Conservation (phyloP, 2,113 vertebrate species). For the Emydocephalus ijimae region DNA sequence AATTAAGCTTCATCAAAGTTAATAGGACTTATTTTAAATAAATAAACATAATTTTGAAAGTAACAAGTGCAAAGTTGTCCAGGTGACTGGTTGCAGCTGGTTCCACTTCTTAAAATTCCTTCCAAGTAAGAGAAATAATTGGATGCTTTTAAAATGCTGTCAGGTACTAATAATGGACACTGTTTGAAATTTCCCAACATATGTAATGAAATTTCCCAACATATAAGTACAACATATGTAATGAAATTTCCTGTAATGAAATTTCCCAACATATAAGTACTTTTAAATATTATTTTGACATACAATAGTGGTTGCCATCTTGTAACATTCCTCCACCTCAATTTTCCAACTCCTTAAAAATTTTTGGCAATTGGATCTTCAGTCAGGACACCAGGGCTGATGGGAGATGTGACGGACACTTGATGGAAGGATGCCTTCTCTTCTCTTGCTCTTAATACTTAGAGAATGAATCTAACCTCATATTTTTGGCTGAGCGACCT, state of each 20-base stretch:
- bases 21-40: not conserved
- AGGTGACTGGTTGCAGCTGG: not conserved
- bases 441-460: not conserved
- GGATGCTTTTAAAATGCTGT: not conserved
- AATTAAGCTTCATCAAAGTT: not conserved
- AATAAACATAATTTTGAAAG: not conserved
- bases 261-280: not conserved
- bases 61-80: not conserved
- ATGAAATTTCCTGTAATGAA: too few species aligned
- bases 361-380: not conserved
- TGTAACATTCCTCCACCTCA: not conserved
- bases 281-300: not conserved
- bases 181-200: too few species aligned
- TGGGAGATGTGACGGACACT: not conserved
- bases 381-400: not conserved
- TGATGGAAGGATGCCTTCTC: not conserved
- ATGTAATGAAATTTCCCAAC: not conserved
- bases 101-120: not conserved
- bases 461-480: accelerated
- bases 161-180: too few species aligned
- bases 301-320: not conserved
- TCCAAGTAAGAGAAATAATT: not conserved
- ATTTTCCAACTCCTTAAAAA: not conserved
- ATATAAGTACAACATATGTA: too few species aligned
- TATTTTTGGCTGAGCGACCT: accelerated